Base-by-base conservation (phyloP, 2,888 invertebrate genomes). In the Drosophila kanekoi region DNA sequence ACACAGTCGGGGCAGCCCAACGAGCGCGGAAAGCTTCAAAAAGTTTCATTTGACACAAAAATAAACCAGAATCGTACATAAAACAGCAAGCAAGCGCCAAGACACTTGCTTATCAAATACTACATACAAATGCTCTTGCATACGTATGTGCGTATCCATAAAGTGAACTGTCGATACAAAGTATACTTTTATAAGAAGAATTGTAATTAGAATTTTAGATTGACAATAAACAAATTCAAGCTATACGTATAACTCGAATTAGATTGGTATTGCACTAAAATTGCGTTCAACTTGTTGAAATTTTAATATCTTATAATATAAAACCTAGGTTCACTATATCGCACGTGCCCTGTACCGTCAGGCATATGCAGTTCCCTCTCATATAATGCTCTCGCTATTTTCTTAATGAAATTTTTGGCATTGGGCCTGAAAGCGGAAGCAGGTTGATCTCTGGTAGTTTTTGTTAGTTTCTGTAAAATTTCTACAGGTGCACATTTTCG, bases 401-500 rank as follows among this genome's bases (percentile, higher is more conserved):
- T 35, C 37, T 53, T 51, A 56, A 45, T 59, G 45, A 43, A 57
- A 23, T 57, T 61, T 0, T 77, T 79, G 71, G 67, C 80, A 77
- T 63, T 72, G 67, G 51, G 65, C 43, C 20, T 40, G 48, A 52
- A 54, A 71, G 64, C 76, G 86, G 86, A 82, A 86, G 70, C 64
- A 45, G 44, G 41, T 49, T 60, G 54, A 68, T 65, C 53, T 72
- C 14, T 47, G 48, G 18, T 61, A 65, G 59, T 45, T 58, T 38
- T 41, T 56, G 5, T 14, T 53, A 16, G 44, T 37, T 56, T 58
- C 8, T 51, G 44, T 61, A 47, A n/a, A 35, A 49, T 63, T 80
- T 68, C 49, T 82, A 59, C 72, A 86, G 78, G 72, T 73, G 77
- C 76, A 84, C 74, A 86, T 85, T 70, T 64, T 65, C 53, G 28